Base-by-base conservation (phyloP, 1,140 invertebrate genomes). In the Drosophila ficusphila region DNA sequence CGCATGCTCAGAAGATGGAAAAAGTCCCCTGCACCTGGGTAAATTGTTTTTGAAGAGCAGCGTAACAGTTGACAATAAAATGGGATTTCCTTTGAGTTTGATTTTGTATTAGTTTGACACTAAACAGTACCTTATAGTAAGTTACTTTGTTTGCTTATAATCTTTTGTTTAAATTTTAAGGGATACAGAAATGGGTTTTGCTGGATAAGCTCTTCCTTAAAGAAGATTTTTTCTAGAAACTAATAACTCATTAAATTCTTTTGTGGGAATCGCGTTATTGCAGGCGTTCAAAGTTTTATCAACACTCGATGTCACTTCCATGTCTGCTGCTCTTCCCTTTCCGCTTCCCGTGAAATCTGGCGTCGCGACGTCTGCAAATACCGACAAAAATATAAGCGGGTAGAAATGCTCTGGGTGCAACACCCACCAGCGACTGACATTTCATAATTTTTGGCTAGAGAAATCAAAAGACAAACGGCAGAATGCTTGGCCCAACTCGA, bases 381-480 rank as follows among this genome's bases (percentile, higher is more conserved):
- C 70, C 33, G 62, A 52, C 21, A 29, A 25, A 67, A 51, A 42
- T 64, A 16, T 33, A 14, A 31, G n/a, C 14, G 34, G 60, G 60
- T 4, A 21, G 61, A 14, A 18, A 33, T 14, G 21, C 8, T 31
- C 33, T 52, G 64, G 69, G 36, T 68, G 79, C 79, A 78, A 76
- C 65, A 76, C 79, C 69, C 69, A 72, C 53, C 34, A 33, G 56
- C 76, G 48, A 70, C 65, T 85, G 75, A 72, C 57, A 76, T 76
- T 83, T 85, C 81, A 86, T 85, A 86, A 79, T 85, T 85, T 85
- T 75, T 65, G 57, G 57, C 61, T 52, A 72, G 29, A 33, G 73
- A 85, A 85, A 79, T 76, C 52, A 73, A 68, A 76, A 85, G 79
- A 79, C 79, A 85, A 85, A 85, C 71, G 76, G 48, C 57, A 6